Base-by-base conservation (phyloP, 1,140 invertebrate genomes). In the Apis cerana region DNA sequence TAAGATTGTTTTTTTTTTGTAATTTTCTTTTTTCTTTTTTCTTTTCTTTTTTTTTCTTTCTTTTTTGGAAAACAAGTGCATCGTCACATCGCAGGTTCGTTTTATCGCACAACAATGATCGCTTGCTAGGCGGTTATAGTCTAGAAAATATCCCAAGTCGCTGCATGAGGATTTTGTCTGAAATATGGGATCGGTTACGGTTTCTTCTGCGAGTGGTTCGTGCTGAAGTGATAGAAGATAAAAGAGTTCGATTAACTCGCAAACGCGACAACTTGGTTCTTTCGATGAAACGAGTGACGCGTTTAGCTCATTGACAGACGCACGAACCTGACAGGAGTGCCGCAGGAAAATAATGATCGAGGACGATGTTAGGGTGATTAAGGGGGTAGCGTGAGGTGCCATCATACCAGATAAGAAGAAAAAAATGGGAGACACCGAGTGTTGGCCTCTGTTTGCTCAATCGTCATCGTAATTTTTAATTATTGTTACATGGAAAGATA, bases 371-470 rank as follows among this genome's bases (percentile, higher is more conserved):
- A 65, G 84, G 83, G 80, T 79, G 77, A 83, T 83, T n/a, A 72
- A 11, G 58, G 75, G 67, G 84, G 85, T 89, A 93, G 93, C 93
- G 93, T 94, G 93, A 94, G 93, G 94, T 94, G 94, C 94, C 93
- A 94, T 94, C 94, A 94, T 94, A 94, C 94, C 94, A 94, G 91
- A 94, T 91, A 91, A 43, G 89, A 89, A 92, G 89, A 91, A 89
- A 89, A 80, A 89, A 93, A 91, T 90, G 87, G 87, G 86, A 91
- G 90, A 92, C 87, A 87, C 90, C 91, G 92, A 93, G 91, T 92
- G 92, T 91, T 94, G 92, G 92, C 91, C 85, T 87, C 56, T 59
- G 10, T 7, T n/a, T 15, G 23, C 19, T 12, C 21, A 50, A 50
- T 7, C 8, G n/a, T 50, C n/a, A 17, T 69, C 15, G 19, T 23